Base-by-base conservation (phyloP, 2,797 vertebrate genomes). In the Gymnothorax javanicus region DNA sequence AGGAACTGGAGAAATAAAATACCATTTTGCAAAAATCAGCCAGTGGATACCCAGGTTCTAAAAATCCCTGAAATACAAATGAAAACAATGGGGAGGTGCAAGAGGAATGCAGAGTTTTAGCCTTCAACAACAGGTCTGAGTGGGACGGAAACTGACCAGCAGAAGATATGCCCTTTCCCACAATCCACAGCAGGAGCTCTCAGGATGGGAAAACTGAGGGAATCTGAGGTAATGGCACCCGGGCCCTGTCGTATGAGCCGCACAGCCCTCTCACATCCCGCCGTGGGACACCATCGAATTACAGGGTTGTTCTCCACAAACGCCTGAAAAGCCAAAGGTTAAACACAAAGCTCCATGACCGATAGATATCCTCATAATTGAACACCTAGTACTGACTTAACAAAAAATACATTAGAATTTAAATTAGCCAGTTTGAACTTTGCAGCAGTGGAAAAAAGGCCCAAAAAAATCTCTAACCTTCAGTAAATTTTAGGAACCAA, bases 221-320 rank as follows among this genome's bases (percentile, higher is more conserved):
- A 90, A 89, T 99, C 98, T 43, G 97, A 96, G 75, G 94, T 95
- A 58, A 97, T 94, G 83, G 94, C 93, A 91, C 96, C 96, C 13
- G 97, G 96, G 23, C 97, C 97, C 90, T 97, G 97, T 81, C 96
- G 96, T 88, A 96, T 98, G 62, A 99, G 95, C 87, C 97, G 97
- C 87, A 99, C 98, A 0, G 99, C 99, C 95, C 98, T 96, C 92
- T 99, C 99, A 94, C 99, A 99, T 67, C 97, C 98, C 0, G 98
- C 96, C 90, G 96, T 95, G 54, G 99, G 99, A 93, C 99, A 99
- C 99, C 99, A 99, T 91, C 97, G 97, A 93, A 99, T 99, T 86
- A 97, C 97, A 90, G 99, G 96, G 94, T 99, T 99, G 95, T 99
- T 99, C 96, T 99, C 98, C 92, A 99, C 99, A 95, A 99, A 99